Percentiles rank a stretch among this genome's conserved stretches.
Conservation (phyloP, 2,888 invertebrate genomes). For the Tipula lateralis region DNA sequence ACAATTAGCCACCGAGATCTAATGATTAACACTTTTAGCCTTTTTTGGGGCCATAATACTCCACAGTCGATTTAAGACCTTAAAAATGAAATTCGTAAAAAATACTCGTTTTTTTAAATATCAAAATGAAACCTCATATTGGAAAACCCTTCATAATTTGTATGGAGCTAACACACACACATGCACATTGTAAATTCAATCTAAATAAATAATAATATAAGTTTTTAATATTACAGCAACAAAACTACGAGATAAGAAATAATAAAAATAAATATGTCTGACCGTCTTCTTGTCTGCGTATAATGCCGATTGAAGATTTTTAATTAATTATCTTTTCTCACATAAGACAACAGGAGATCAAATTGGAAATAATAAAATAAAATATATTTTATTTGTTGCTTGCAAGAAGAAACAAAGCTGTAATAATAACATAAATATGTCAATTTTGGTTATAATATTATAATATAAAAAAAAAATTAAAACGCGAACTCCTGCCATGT, state of each 20-base stretch:
- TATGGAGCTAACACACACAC: too few relatives aligned
- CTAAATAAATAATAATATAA: not conserved
- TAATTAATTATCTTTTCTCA: constrained; percentile 24
- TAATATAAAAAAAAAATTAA: not conserved
- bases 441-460: constrained; percentile 13
- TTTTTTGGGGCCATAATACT: too few relatives aligned
- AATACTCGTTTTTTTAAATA: too few relatives aligned
- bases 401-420: not conserved
- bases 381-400: constrained; percentile 14
- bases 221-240: not conserved
- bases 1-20: too few relatives aligned
- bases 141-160: too few relatives aligned
- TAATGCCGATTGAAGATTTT: not conserved
- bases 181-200: not conserved
- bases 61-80: too few relatives aligned
- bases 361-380: not conserved
- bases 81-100: too few relatives aligned
- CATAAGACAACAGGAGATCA: constrained; percentile 19
- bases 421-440: constrained; percentile 24
- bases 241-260: not conserved
- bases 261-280: not conserved
- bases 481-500: constrained; percentile 13
- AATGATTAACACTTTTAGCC: too few relatives aligned
- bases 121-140: too few relatives aligned
- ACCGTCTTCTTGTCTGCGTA: not conserved